Base-by-base conservation (phyloP, 2,888 invertebrate genomes). In the Ptilodon capucinus region DNA sequence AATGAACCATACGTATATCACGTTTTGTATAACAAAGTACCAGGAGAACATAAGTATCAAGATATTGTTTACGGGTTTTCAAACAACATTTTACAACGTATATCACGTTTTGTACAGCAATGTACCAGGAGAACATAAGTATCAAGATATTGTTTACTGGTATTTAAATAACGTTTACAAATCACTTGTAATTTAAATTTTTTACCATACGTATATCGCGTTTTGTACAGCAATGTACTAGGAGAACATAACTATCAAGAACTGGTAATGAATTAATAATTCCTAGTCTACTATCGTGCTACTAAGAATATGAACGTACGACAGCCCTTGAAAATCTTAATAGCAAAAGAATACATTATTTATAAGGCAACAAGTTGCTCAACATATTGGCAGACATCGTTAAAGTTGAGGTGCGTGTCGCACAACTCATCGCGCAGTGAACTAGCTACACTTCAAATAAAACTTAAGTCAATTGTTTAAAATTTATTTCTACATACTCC, bases 401-500 rank as follows among this genome's bases (percentile, higher is more conserved):
- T 23, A 7, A 7, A 23, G 0, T 23, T 23, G 2, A 23, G 2
- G 8, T 28, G n/a, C 5, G 8, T 28, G n/a, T 28, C 11, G 28
- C n/a, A 28, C 28, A 28, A 11, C 28, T 11, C 4, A 4, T 28
- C 11, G n/a, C 2, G n/a, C n/a, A 28, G 28, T 7, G 25, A 28
- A 28, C 4, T 28, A 2, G n/a, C 28, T 2, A 5, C 6, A 18
- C 7, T 32, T 32, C 11, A 35, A 17, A 17, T 35, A 17, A 35
- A 35, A 35, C 17, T 35, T 14, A 35, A 14, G 4, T 17, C 32
- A 14, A 32, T 32, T 7, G 14, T 17, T 8, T 32, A 17, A 35
- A 35, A 8, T 35, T 17, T 35, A 6, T 51, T 39, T 46, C 51
- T 50, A 60, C 1, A 4, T 47, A 35, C 25, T 55, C n/a, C n/a